Base-by-base conservation (phyloP, 2,113 vertebrate species). In the Plectropomus leopardus region DNA sequence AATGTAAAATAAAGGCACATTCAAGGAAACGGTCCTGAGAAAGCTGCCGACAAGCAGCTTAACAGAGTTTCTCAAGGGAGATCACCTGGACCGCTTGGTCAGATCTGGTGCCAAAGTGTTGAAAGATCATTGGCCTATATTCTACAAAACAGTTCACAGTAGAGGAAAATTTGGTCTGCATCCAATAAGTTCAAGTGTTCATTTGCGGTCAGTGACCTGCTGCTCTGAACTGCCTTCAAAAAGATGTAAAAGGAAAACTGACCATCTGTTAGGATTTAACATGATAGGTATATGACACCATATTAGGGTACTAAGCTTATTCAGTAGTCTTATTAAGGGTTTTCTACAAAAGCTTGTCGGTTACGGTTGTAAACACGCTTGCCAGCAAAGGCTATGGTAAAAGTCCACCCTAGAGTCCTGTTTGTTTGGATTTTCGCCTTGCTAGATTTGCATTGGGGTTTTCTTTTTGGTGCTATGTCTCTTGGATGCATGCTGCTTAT, bases 11-110 rank as follows among this genome's bases (percentile, higher is more conserved):
- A 88, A 80, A 45, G 23, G 21, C 17, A 5, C 1, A 17, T 34
- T 74, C 30, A 0, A 67, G 58, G 80, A 87, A 83, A 3, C 11
- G n/a, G n/a, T 40, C 48, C 57, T 26, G 9, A 69, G 42, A 23
- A 76, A 82, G 45, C 28, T 42, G 19, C 34, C 26, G 66, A 75
- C 17, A 66, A 71, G 78, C n/a, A 63, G 51, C 60, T 81, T 47
- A 84, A 51, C 67, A 61, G 34, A 28, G 55, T 28, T 76, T 69
- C 86, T 86, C 85, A 11, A 7, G 89, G 89, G 88, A 84, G 51
- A 74, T 58, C 80, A 78, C 73, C 82, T 90, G 89, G 76, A 82
- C 32, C 4, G 1, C 16, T 0, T 16, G 24, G 26, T 80, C 19
- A 34, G 57, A 59, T 73, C 83, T 60, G 53, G 34, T 76, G 85